Conservation (phyloP, 2,797 vertebrate species). For the Molothrus ater region DNA sequence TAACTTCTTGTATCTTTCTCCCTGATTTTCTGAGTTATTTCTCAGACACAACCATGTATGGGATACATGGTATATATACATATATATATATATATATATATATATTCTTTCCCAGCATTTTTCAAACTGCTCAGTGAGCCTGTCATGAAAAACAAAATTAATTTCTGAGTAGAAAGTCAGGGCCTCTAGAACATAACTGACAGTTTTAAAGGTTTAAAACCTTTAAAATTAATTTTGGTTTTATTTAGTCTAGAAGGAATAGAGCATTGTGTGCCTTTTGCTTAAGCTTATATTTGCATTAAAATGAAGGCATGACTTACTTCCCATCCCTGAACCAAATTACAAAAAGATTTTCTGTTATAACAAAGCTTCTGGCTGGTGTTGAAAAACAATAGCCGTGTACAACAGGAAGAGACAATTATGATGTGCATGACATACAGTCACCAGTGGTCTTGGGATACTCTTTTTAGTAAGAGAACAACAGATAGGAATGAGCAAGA, state of each 20-base stretch:
- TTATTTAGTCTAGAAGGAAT: constrained; percentile 20
- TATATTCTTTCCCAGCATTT: background rate
- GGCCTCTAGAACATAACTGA: background rate
- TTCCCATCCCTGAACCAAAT: background rate
- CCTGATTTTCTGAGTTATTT: background rate
- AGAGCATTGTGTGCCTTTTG: background rate
- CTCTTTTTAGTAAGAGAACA: background rate
- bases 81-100: background rate
- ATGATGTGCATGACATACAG: accelerated
- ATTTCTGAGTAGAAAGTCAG: background rate
- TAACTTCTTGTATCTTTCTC: background rate
- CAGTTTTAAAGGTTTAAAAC: background rate
- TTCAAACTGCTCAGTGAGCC: background rate
- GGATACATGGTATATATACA: background rate
- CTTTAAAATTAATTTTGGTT: background rate
- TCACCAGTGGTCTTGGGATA: background rate
- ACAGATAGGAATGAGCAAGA: background rate
- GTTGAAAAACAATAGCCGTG: background rate
- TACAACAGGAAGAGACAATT: background rate
- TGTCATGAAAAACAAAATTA: background rate
- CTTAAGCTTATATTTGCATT: background rate
- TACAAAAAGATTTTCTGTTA: background rate
- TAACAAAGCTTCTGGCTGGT: background rate
- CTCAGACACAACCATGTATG: background rate
- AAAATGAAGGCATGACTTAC: background rate